Evolutionary conservation across 2,888 invertebrate species (phyloP).

Genomic region (Drosophila kambysellisi): DNA sequence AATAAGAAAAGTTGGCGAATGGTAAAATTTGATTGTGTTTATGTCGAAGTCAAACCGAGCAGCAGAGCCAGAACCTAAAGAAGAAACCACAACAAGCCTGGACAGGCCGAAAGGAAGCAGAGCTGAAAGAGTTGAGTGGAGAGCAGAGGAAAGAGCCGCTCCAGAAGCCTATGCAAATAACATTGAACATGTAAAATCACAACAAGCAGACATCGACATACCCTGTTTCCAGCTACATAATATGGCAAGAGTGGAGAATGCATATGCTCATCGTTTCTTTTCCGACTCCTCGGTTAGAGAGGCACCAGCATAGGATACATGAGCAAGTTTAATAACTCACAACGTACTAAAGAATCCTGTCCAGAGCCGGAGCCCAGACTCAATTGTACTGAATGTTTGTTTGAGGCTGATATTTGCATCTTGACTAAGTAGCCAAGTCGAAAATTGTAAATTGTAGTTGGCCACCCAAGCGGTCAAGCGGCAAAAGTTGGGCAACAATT

Average conservation of each 20-base stretch:
- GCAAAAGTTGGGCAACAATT: constrained; percentile 26
- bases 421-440: constrained; percentile 38
- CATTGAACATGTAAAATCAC: constrained; percentile 16
- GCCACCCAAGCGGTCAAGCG: constrained; percentile 20
- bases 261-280: not conserved
- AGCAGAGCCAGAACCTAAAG: constrained; percentile 1
- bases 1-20: constrained; percentile 35
- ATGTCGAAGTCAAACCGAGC: constrained; percentile 24
- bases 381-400: constrained; percentile 34
- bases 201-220: constrained; percentile 4
- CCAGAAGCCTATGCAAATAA: constrained; percentile 32
- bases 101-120: not conserved
- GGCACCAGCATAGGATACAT: constrained; percentile 1
- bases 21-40: constrained; percentile 46
- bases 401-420: constrained; percentile 41
- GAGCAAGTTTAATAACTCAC: constrained; percentile 20
- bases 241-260: too few species aligned
- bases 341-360: constrained; percentile 6
- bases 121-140: not conserved
- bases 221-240: constrained; percentile 1
- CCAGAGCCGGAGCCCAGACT: not conserved
- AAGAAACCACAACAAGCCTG: constrained; percentile 1
- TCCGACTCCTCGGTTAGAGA: not conserved
- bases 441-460: constrained; percentile 40
- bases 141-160: not conserved